Evolutionary conservation across 2,888 invertebrate species (phyloP), one percentile per base, ranked within the genome.

Genomic region (Hirtodrosophila cameraria): DNA sequence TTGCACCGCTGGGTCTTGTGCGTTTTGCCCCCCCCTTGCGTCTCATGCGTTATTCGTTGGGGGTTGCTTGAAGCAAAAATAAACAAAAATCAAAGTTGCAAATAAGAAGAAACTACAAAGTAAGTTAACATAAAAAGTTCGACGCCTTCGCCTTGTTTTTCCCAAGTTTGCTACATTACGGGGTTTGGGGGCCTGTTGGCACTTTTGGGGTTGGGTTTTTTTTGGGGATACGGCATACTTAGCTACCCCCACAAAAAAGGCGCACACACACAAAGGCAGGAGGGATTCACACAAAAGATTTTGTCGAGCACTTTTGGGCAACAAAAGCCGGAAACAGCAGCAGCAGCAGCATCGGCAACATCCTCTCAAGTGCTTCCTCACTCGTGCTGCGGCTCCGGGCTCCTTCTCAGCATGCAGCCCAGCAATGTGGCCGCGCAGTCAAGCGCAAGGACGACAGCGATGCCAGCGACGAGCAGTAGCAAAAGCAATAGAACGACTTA

Each of bases 81-180:
- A 89, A 89, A 89, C 89, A 89, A 85, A 89, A 89, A 89, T 89
- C 89, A 89, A 89, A 89, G 89, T 89, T 89, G 83, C 87, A 86
- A 88, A 89, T 87, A 87, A 86, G 84, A 82, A 85, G 82, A 82
- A 83, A 83, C 87, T 83, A 83, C 83, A 83, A 87, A 83, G 83
- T 87, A 87, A 83, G 83, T 87, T 83, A 83, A 79, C 83, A 83
- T 79, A 83, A 87, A 85, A 86, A 81, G 82, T 81, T 86, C 77
- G 85, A 74, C 86, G 81, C 81, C 87, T 73, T 59, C 73, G 76
- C 63, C 74, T 85, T 81, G 85, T 81, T 81, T 81, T 80, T 80
- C 69, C 64, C 18, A 86, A 84, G 86, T 84, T 80, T 80, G 80
- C 54, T 33, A 35, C 15, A 16, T 6, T 3, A 3, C 16, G 30